Conservation (phyloP, 2,113 vertebrate genomes). For the Cervus canadensis region DNA sequence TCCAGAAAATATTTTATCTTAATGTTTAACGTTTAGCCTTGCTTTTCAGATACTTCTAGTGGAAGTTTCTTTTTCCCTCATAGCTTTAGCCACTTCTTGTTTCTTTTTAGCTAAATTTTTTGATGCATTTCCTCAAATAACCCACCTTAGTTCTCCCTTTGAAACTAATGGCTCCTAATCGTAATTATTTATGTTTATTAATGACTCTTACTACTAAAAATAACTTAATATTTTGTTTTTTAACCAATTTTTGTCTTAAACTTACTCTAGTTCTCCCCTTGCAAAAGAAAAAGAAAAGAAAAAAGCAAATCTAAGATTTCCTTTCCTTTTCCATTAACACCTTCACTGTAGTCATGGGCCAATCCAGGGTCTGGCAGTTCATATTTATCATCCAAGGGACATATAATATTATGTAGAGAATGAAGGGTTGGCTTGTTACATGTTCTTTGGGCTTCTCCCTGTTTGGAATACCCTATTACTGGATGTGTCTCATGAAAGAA, state of each 20-base stretch:
- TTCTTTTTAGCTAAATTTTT: not conserved
- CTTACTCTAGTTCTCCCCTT: not conserved
- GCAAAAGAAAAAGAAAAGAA: not conserved
- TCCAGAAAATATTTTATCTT: not conserved
- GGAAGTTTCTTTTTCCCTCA: not conserved
- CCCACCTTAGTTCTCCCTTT: not conserved
- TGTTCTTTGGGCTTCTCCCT: not conserved
- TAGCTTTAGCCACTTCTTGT: not conserved
- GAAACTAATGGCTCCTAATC: not conserved
- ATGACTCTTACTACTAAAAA: not conserved
- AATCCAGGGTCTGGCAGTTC: not conserved
- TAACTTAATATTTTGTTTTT: not conserved
- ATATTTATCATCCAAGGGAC: not conserved
- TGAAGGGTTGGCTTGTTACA: not conserved
- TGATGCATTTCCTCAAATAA: not conserved
- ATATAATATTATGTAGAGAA: not conserved
- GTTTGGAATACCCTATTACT: not conserved
- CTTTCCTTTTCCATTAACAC: not conserved
- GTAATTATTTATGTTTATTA: not conserved
- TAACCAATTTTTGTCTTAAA: constrained; percentile 1
- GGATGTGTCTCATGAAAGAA: constrained; percentile 13
- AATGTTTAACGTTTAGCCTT: not conserved
- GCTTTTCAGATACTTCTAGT: not conserved
- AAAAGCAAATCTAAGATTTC: not conserved
- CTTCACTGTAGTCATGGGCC: not conserved